phyloP scores from a whole-genome alignment of 2,888 invertebrate genomes.

The Plusia festucae region DNA sequence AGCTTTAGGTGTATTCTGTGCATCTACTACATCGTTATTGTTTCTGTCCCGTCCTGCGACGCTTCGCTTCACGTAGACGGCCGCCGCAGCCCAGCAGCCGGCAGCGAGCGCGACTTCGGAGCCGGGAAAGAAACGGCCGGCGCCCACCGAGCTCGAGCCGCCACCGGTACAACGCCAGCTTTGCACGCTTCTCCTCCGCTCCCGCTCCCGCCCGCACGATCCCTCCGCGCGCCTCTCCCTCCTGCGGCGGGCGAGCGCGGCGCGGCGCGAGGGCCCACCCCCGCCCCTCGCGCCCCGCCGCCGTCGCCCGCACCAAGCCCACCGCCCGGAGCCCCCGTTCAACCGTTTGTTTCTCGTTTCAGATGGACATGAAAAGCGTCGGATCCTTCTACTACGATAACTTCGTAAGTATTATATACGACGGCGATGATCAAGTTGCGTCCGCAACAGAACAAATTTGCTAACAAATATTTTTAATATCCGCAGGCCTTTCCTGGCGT shows the following conservation, averaged over 20 bases:
- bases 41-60: constrained; percentile 89
- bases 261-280: constrained; percentile 71
- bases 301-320: constrained; percentile 73
- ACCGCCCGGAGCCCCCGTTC: constrained; percentile 69
- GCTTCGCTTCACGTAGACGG: constrained; percentile 90
- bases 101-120: constrained; percentile 92
- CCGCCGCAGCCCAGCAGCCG: constrained; percentile 90
- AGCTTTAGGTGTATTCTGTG: constrained; percentile 90
- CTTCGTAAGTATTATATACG: constrained; percentile 94
- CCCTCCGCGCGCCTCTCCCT: constrained; percentile 71
- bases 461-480: constrained; percentile 41
- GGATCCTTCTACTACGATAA: constrained; percentile 98
- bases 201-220: constrained; percentile 76
- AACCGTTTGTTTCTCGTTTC: constrained; percentile 90
- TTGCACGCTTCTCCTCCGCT: constrained; percentile 90
- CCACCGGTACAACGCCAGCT: constrained; percentile 97
- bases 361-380: constrained; percentile 99
- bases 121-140: constrained; percentile 98
- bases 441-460: background rate
- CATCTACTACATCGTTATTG: constrained; percentile 90
- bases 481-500: constrained; percentile 97
- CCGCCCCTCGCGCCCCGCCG: constrained; percentile 78
- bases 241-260: constrained; percentile 67
- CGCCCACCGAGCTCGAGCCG: constrained; percentile 90
- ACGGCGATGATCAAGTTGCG: constrained; percentile 21